phyloP scores from a whole-genome alignment of 2,113 vertebrate species.

The Romanogobio albipinnatus region DNA sequence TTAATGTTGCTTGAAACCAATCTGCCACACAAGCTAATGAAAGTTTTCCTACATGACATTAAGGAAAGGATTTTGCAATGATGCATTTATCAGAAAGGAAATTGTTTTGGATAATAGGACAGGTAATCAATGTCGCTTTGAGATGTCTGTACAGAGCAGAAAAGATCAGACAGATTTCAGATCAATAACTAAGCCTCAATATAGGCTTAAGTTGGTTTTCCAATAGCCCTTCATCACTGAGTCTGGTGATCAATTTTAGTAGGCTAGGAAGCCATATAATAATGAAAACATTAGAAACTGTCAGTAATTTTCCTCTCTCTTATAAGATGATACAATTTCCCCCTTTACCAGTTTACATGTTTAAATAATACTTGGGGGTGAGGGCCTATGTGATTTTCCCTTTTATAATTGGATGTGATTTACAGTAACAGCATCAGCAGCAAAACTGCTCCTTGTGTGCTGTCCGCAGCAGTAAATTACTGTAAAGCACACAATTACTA shows the following conservation, averaged over 20 bases:
- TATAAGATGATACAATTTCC: not conserved
- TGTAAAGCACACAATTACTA: slow-evolving; percentile 41
- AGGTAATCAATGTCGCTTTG: slow-evolving; percentile 56
- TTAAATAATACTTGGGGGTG: slow-evolving; percentile 16
- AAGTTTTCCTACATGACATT: slow-evolving; percentile 32
- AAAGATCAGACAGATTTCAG: slow-evolving; percentile 31
- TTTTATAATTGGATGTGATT: slow-evolving; percentile 55
- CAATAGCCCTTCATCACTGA: slow-evolving; percentile 15
- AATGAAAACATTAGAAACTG: not conserved
- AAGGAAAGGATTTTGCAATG: slow-evolving; percentile 36
- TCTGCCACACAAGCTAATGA: slow-evolving; percentile 10
- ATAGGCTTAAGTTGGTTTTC: slow-evolving; percentile 14
- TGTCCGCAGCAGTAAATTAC: slow-evolving; percentile 56
- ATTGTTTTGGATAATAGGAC: slow-evolving; percentile 45
- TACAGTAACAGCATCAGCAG: slow-evolving; percentile 56
- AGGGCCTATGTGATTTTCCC: slow-evolving; percentile 28
- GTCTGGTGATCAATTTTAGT: not conserved
- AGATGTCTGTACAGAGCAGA: slow-evolving; percentile 24
- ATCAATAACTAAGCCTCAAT: slow-evolving; percentile 37
- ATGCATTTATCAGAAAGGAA: slow-evolving; percentile 45
- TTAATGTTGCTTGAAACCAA: slow-evolving; percentile 11
- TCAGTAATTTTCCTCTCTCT: not conserved
- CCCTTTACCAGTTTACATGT: not conserved
- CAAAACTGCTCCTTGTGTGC: slow-evolving; percentile 43
- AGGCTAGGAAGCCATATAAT: slow-evolving; percentile 21